Conservation (phyloP, 2,113 vertebrate genomes). For the Gobius niger region DNA sequence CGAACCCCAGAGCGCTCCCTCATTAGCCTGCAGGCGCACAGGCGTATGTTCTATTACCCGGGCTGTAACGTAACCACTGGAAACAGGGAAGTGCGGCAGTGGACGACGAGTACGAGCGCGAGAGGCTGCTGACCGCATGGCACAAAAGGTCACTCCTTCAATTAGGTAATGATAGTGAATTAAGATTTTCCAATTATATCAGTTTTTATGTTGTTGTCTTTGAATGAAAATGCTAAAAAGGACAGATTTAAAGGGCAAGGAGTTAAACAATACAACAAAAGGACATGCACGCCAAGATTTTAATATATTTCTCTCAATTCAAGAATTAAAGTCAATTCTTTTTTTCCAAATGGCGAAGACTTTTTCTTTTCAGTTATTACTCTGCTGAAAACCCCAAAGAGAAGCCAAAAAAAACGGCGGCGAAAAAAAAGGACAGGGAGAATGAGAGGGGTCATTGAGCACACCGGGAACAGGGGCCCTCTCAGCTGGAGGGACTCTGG, state of each 20-base stretch:
- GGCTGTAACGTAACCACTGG: slow-evolving; percentile 40
- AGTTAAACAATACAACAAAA: too few relatives aligned
- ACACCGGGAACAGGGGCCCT: slow-evolving; percentile 46
- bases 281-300: too few relatives aligned
- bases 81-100: slow-evolving; percentile 34
- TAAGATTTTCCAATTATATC: background rate
- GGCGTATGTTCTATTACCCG: slow-evolving; percentile 63
- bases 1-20: slow-evolving; percentile 56
- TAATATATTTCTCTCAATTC: background rate
- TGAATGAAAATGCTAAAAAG: too few relatives aligned
- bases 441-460: slow-evolving; percentile 63
- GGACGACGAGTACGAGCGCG: slow-evolving; percentile 16
- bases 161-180: background rate
- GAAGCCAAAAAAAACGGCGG: slow-evolving; percentile 6
- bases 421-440: slow-evolving; percentile 48
- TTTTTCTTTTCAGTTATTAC: slow-evolving; percentile 7
- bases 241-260: too few relatives aligned
- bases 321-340: slow-evolving; percentile 33
- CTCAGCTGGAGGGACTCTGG: slow-evolving; percentile 66
- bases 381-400: slow-evolving; percentile 8
- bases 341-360: slow-evolving; percentile 20
- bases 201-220: slow-evolving; percentile 4
- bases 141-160: slow-evolving; percentile 26
- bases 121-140: slow-evolving; percentile 27
- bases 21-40: slow-evolving; percentile 63